These are phyloP conservation scores for Conus canariensis DNA, from an alignment of 2,888 invertebrate species.

Conservation along the genomic window DNA sequence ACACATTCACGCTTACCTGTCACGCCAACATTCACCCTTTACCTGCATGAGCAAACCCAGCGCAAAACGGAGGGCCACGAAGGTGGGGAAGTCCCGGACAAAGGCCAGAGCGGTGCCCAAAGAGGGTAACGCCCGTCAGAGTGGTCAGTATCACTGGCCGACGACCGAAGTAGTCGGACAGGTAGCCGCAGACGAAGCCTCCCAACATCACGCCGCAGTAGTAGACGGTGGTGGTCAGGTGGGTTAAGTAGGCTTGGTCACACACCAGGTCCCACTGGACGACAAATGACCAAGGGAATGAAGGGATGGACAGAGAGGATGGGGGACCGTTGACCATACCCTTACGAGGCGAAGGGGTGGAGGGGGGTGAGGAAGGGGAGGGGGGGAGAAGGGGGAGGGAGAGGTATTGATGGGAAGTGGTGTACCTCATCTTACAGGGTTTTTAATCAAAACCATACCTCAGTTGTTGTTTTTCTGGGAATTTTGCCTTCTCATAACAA, in stretches of 20 bases:
- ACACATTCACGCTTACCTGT: background rate
- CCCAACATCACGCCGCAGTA: conserved; percentile 65
- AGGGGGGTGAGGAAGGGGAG: too few species aligned
- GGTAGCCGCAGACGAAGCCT: conserved; percentile 59
- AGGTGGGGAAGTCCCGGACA: conserved; percentile 54
- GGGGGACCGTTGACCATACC: too few species aligned
- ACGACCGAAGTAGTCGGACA: conserved; percentile 66
- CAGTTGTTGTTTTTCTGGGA: too few species aligned
- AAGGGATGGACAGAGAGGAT: background rate
- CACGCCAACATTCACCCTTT: background rate
- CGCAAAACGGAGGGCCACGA: conserved; percentile 61
- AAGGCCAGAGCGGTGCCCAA: conserved; percentile 60
- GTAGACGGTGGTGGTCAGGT: conserved; percentile 65
- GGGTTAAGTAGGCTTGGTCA: conserved; percentile 60
- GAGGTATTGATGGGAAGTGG: too few species aligned
- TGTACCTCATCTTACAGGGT: too few species aligned
- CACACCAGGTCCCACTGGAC: conserved; percentile 70
- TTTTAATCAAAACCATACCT: too few species aligned
- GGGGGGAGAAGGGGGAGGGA: too few species aligned
- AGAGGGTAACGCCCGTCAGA: conserved; percentile 55
- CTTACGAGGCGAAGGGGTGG: too few species aligned
- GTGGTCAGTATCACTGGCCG: conserved; percentile 58
- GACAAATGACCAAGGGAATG: background rate
- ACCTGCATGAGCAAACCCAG: conserved; percentile 66
- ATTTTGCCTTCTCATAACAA: too few species aligned